A percentile compares a stretch with the other conserved stretches of the same genome.
phyloP scores from a whole-genome alignment of 2,888 invertebrate genomes.

The Drosophila affinis region DNA sequence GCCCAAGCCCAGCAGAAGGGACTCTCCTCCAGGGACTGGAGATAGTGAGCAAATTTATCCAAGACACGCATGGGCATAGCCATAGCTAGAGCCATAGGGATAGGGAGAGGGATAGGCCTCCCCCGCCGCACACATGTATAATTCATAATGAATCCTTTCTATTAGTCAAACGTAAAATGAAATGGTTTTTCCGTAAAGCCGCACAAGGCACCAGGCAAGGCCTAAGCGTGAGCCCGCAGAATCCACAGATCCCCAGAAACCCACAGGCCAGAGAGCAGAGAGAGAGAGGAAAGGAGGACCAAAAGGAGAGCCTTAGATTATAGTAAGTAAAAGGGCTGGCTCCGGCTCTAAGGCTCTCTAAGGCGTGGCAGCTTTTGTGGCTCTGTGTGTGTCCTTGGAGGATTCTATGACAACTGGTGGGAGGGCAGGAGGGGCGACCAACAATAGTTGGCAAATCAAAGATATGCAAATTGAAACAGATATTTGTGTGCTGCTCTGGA shows the following conservation, averaged over 20 bases:
- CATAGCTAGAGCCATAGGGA: not conserved
- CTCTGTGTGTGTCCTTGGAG: conserved; percentile 59
- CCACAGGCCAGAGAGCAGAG: conserved; percentile 16
- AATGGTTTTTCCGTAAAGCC: conserved; percentile 71
- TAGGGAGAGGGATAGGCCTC: conserved; percentile 23
- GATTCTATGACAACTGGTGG: conserved; percentile 51
- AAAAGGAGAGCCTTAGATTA: not conserved
- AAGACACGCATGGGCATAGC: conserved; percentile 52
- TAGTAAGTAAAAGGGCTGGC: not conserved
- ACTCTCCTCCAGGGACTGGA: not conserved
- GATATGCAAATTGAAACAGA: conserved; percentile 80
- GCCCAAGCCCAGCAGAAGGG: not conserved
- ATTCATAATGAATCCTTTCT: conserved; percentile 80
- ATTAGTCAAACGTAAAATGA: conserved; percentile 78
- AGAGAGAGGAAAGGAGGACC: conserved; percentile 14
- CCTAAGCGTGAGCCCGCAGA: conserved; percentile 45
- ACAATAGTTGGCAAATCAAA: conserved; percentile 68
- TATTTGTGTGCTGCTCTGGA: conserved; percentile 51
- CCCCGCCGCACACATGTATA: conserved; percentile 54
- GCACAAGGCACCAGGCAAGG: conserved; percentile 53
- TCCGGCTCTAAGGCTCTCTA: not conserved
- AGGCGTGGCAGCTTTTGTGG: conserved; percentile 61
- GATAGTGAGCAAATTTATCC: conserved; percentile 50
- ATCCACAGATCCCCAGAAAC: conserved; percentile 15
- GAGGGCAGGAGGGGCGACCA: not conserved